Evolutionary conservation across 2,888 invertebrate genomes (phyloP).

Genomic region (Drosophila demipolita): DNA sequence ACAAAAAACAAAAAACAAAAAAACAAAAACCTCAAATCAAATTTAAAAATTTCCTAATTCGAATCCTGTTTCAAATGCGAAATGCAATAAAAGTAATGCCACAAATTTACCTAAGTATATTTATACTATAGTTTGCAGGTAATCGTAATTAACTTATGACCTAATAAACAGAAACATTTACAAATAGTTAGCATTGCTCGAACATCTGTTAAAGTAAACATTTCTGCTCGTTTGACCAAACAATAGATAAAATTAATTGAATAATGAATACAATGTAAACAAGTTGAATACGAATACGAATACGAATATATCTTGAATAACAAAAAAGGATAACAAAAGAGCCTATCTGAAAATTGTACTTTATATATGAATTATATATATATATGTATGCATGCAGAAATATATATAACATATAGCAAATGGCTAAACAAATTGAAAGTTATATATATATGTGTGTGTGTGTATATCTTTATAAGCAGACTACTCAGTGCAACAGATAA

Average conservation of each 20-base stretch:
- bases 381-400: slow-evolving; percentile 13
- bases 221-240: slow-evolving; percentile 51
- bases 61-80: slow-evolving; percentile 53
- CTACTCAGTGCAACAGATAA: slow-evolving; percentile 80
- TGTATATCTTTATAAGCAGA: slow-evolving; percentile 63
- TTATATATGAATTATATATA: slow-evolving; percentile 39
- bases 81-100: slow-evolving; percentile 32
- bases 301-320: slow-evolving; percentile 4
- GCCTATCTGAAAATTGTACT: slow-evolving; percentile 58
- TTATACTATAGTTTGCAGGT: slow-evolving; percentile 60
- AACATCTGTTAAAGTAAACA: slow-evolving; percentile 48
- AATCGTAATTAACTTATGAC: slow-evolving; percentile 37
- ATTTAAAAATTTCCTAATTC: slow-evolving; percentile 55
- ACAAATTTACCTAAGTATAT: slow-evolving; percentile 64
- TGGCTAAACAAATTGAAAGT: slow-evolving; percentile 31
- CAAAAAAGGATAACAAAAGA: slow-evolving; percentile 12
- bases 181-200: slow-evolving; percentile 39
- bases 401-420: slow-evolving; percentile 13
- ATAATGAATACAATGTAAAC: neutral
- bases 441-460: slow-evolving; percentile 26
- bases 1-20: neutral
- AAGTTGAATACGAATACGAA: slow-evolving; percentile 5
- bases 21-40: slow-evolving; percentile 26
- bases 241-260: slow-evolving; percentile 14
- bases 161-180: slow-evolving; percentile 29